phyloP scores from a whole-genome alignment of 2,113 vertebrate species.

The Chaenocephalus aceratus region DNA sequence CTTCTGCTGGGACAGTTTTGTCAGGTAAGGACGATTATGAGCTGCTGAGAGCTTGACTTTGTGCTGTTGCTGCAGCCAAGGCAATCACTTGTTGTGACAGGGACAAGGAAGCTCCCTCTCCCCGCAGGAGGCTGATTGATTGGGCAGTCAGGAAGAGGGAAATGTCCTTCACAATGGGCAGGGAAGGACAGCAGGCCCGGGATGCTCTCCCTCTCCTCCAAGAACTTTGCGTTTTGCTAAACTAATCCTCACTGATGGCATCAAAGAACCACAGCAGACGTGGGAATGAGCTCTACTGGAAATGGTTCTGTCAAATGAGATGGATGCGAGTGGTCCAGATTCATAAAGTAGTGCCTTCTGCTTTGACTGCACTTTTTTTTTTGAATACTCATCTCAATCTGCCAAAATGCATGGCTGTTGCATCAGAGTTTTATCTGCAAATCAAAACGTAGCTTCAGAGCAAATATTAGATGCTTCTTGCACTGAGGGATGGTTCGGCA shows the following conservation, averaged over 20 bases:
- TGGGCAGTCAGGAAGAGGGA: slow-evolving; percentile 72
- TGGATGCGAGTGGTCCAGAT: slow-evolving; percentile 50
- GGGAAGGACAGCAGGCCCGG: slow-evolving; percentile 60
- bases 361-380: slow-evolving; percentile 42
- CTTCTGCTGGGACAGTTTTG: slow-evolving; percentile 45
- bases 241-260: slow-evolving; percentile 65
- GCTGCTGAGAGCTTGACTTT: slow-evolving; percentile 61
- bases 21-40: slow-evolving; percentile 71
- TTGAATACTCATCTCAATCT: slow-evolving; percentile 25
- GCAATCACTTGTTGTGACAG: slow-evolving; percentile 78
- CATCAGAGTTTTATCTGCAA: slow-evolving; percentile 31
- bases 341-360: slow-evolving; percentile 49
- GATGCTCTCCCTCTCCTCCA: slow-evolving; percentile 50
- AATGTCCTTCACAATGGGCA: slow-evolving; percentile 76
- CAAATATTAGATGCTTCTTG: slow-evolving; percentile 14
- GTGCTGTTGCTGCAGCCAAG: slow-evolving; percentile 59
- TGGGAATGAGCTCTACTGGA: slow-evolving; percentile 61
- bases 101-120: slow-evolving; percentile 75
- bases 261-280: slow-evolving; percentile 46
- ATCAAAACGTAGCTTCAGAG: slow-evolving; percentile 36
- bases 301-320: slow-evolving; percentile 65
- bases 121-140: slow-evolving; percentile 81
- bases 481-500: slow-evolving; percentile 23
- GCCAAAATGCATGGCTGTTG: slow-evolving; percentile 24
- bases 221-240: slow-evolving; percentile 66